Percentiles rank a stretch among this genome's conserved stretches.
phyloP scores from a whole-genome alignment of 1,140 invertebrate genomes.

The Chrysomallon squamiferum region DNA sequence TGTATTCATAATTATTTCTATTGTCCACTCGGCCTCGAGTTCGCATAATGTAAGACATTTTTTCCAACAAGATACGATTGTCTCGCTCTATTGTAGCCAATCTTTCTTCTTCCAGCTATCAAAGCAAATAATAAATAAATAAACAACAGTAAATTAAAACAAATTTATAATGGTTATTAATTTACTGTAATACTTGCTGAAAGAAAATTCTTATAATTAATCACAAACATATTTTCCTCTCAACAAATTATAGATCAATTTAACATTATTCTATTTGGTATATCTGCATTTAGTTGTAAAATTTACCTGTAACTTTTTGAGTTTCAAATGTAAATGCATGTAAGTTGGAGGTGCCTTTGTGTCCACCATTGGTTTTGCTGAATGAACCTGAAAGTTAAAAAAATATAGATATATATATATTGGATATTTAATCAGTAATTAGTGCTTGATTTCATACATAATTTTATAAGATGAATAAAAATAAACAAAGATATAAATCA shows the following conservation, averaged over 20 bases:
- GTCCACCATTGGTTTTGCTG: slow-evolving; percentile 58
- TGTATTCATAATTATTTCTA: slow-evolving; percentile 57
- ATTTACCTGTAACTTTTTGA: slow-evolving; percentile 63
- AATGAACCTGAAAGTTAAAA: slow-evolving; percentile 36
- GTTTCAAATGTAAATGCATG: slow-evolving; percentile 63
- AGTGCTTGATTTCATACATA: background rate
- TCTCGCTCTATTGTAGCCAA: slow-evolving; percentile 61
- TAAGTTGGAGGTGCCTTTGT: slow-evolving; percentile 62
- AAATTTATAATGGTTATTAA: too few species aligned
- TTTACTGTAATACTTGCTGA: too few species aligned
- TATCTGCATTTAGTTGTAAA: too few species aligned
- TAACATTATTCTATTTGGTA: too few species aligned
- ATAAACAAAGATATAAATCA: background rate
- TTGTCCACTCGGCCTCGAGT: slow-evolving; percentile 59
- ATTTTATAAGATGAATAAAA: background rate
- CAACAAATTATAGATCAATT: too few species aligned
- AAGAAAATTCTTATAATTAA: too few species aligned
- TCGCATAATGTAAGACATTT: slow-evolving; percentile 62
- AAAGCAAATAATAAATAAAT: too few species aligned
- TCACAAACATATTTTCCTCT: too few species aligned
- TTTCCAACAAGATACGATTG: slow-evolving; percentile 60
- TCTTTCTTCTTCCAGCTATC: slow-evolving; percentile 59
- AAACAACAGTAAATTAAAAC: too few species aligned
- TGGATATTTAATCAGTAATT: background rate
- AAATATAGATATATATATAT: background rate